Conservation (phyloP, 2,888 invertebrate species). For the Catocala fraxini region DNA sequence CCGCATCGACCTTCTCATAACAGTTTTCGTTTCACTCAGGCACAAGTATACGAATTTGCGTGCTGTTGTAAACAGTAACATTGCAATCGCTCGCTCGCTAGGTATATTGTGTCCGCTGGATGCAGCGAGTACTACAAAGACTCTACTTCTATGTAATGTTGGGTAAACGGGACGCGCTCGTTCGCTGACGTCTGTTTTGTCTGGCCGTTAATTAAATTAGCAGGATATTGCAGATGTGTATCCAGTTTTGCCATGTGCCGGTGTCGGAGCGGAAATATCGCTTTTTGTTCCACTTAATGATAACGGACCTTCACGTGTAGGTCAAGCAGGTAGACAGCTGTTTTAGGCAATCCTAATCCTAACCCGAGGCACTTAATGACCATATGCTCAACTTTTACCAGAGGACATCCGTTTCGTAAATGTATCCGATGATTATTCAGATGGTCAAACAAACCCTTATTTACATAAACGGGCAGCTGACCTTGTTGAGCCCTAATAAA, state of each 20-base stretch:
- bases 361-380: slow-evolving; percentile 50
- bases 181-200: slow-evolving; percentile 55
- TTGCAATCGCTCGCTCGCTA: slow-evolving; percentile 38
- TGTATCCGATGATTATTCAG: slow-evolving; percentile 64
- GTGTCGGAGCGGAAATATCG: slow-evolving; percentile 70
- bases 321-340: slow-evolving; percentile 79
- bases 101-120: slow-evolving; percentile 42
- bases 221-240: slow-evolving; percentile 76
- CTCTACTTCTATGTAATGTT: slow-evolving; percentile 41
- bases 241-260: slow-evolving; percentile 73
- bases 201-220: slow-evolving; percentile 65
- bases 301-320: slow-evolving; percentile 71
- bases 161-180: slow-evolving; percentile 60
- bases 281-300: slow-evolving; percentile 72
- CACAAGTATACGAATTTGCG: slow-evolving; percentile 13
- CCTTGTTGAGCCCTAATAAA: slow-evolving; percentile 79
- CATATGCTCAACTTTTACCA: slow-evolving; percentile 69
- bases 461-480: slow-evolving; percentile 78
- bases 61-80: slow-evolving; percentile 23
- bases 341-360: slow-evolving; percentile 63
- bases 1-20: slow-evolving; percentile 38
- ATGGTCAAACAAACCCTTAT: slow-evolving; percentile 67
- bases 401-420: slow-evolving; percentile 53
- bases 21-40: slow-evolving; percentile 17
- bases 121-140: slow-evolving; percentile 42